Evolutionary conservation across 2,888 invertebrate species (phyloP).

Genomic region (Aporophyla nigra): DNA sequence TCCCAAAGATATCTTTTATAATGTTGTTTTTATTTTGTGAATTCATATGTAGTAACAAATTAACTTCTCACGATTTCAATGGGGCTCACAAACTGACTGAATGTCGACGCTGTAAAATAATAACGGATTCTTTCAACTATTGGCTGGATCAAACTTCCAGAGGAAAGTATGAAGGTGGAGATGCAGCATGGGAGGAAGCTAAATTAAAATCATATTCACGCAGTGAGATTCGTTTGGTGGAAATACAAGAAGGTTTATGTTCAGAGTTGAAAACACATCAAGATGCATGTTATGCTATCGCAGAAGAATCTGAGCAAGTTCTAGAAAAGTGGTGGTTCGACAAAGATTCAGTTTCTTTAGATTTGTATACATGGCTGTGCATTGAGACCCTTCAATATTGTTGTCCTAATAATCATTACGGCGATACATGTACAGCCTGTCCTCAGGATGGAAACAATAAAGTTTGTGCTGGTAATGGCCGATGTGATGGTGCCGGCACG

Average conservation of each 20-base stretch:
- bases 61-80: slow-evolving; percentile 59
- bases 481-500: slow-evolving; percentile 96
- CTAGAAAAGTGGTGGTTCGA: slow-evolving; percentile 98
- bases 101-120: slow-evolving; percentile 94
- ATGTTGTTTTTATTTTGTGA: slow-evolving; percentile 67
- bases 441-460: slow-evolving; percentile 87
- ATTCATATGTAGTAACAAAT: slow-evolving; percentile 67
- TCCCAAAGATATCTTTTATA: slow-evolving; percentile 60
- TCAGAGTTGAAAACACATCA: slow-evolving; percentile 92
- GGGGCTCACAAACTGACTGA: slow-evolving; percentile 69
- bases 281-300: slow-evolving; percentile 95
- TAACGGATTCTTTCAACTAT: slow-evolving; percentile 94
- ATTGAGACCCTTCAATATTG: slow-evolving; percentile 94
- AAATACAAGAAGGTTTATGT: slow-evolving; percentile 97
- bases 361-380: slow-evolving; percentile 93
- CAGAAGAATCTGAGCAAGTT: slow-evolving; percentile 95
- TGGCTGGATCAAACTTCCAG: slow-evolving; percentile 95
- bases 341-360: slow-evolving; percentile 85
- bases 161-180: slow-evolving; percentile 97
- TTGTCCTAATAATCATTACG: slow-evolving; percentile 96
- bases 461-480: slow-evolving; percentile 95
- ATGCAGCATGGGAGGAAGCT: slow-evolving; percentile 98
- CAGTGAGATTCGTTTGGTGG: slow-evolving; percentile 97
- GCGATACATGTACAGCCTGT: slow-evolving; percentile 95
- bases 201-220: slow-evolving; percentile 95